These are phyloP conservation scores for Trachelus iudaicus DNA, from an alignment of 2,888 invertebrate genomes.

Conservation along the genomic window DNA sequence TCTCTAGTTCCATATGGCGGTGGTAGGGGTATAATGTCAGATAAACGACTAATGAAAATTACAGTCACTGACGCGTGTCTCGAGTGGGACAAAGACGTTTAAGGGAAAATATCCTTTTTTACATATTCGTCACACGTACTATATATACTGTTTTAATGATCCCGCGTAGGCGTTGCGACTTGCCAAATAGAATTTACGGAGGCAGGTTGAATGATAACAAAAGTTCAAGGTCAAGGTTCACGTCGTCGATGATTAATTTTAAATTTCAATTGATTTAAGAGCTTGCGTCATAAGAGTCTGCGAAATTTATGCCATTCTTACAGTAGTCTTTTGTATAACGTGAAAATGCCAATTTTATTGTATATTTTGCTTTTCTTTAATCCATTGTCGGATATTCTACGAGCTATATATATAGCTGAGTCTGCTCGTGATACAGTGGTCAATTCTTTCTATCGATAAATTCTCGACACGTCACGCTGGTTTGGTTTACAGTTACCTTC, in stretches of 20 bases:
- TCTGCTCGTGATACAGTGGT: background rate
- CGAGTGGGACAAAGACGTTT: background rate
- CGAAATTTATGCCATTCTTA: background rate
- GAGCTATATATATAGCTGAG: background rate
- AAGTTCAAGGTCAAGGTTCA: background rate
- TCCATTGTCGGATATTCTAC: background rate
- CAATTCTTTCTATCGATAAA: background rate
- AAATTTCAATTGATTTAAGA: background rate
- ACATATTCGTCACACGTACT: background rate
- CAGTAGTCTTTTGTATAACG: background rate
- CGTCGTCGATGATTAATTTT: background rate
- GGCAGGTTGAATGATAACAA: background rate
- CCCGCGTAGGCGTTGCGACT: background rate
- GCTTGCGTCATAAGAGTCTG: background rate
- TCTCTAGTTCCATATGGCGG: background rate
- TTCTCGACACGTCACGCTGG: slow-evolving; percentile 1
- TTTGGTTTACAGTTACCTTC: background rate
- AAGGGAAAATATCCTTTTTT: background rate
- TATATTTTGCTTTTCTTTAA: background rate
- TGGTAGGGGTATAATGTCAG: background rate
- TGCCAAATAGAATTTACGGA: background rate
- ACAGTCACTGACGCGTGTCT: background rate
- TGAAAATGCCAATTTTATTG: background rate
- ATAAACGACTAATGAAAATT: background rate
- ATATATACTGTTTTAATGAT: background rate